Evolutionary conservation across 2,888 invertebrate species (phyloP).

Genomic region (Tetropium fuscum): DNA sequence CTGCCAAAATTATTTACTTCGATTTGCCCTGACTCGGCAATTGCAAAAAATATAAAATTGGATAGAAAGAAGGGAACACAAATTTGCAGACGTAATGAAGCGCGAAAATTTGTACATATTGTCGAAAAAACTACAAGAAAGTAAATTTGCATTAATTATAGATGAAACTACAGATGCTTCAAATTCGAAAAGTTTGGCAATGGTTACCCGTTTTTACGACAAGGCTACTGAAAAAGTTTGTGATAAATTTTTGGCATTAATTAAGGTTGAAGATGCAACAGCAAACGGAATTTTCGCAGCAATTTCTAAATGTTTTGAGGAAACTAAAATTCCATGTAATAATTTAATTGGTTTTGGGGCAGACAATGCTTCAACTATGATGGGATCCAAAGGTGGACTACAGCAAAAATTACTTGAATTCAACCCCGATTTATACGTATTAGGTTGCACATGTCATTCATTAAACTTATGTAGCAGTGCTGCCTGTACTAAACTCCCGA

Average conservation of each 20-base stretch:
- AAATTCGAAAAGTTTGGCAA: conserved; percentile 27
- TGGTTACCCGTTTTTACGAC: conserved; percentile 27
- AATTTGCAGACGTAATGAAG: conserved; percentile 9
- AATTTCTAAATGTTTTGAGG: conserved; percentile 22
- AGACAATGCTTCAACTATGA: conserved; percentile 35
- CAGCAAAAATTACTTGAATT: conserved; percentile 20
- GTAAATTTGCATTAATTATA: conserved; percentile 28
- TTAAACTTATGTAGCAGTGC: conserved; percentile 6
- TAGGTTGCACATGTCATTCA: conserved; percentile 27
- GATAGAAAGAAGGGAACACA: conserved; percentile 11
- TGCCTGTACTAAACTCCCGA: conserved; percentile 15
- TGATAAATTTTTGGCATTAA: conserved; percentile 21
- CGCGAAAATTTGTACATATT: conserved; percentile 8
- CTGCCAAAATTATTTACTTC: conserved; percentile 11
- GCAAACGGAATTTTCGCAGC: conserved; percentile 20
- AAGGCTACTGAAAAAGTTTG: conserved; percentile 10
- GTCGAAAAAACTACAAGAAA: conserved; percentile 3
- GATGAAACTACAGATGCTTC: conserved; percentile 35
- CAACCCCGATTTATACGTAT: conserved; percentile 27
- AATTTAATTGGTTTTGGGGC: conserved; percentile 32
- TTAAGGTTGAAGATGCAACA: conserved; percentile 24
- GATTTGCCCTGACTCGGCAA: conserved; percentile 20
- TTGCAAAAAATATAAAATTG: conserved; percentile 8
- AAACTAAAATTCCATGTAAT: conserved; percentile 15
- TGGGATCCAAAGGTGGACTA: conserved; percentile 26